These are phyloP conservation scores for Donacobius atricapilla DNA, from an alignment of 2,113 vertebrate genomes.

Conservation along the genomic window DNA sequence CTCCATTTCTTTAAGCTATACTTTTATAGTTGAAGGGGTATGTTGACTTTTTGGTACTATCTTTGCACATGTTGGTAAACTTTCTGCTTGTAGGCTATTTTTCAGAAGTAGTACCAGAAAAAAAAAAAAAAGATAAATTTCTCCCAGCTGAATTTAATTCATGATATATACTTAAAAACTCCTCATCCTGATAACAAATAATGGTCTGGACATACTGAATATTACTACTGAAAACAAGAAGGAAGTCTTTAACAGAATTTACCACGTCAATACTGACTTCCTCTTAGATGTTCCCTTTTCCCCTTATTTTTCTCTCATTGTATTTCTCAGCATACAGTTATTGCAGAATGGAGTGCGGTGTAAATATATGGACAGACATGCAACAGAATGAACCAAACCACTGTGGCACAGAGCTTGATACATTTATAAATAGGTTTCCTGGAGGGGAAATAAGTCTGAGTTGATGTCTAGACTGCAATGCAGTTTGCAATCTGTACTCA, in stretches of 20 bases:
- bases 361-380: not conserved
- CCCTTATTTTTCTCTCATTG: not conserved
- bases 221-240: not conserved
- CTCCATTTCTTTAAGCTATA: not conserved
- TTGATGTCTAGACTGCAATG: not conserved
- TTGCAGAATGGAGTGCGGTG: not conserved
- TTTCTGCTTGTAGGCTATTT: not conserved
- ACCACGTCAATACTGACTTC: not conserved
- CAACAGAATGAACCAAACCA: not conserved
- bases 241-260: not conserved
- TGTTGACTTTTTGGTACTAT: accelerated
- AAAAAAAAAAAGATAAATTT: not conserved
- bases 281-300: not conserved
- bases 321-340: not conserved
- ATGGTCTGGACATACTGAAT: not conserved
- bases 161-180: not conserved
- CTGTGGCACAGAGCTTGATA: not conserved
- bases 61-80: not conserved
- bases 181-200: not conserved
- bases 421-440: not conserved
- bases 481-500: not conserved
- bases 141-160: not conserved
- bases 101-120: not conserved
- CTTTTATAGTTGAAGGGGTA: not conserved
- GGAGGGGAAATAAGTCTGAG: not conserved